These are phyloP conservation scores for Lottia gigantea DNA, from an alignment of 2,888 invertebrate species.

Conservation along the genomic window DNA sequence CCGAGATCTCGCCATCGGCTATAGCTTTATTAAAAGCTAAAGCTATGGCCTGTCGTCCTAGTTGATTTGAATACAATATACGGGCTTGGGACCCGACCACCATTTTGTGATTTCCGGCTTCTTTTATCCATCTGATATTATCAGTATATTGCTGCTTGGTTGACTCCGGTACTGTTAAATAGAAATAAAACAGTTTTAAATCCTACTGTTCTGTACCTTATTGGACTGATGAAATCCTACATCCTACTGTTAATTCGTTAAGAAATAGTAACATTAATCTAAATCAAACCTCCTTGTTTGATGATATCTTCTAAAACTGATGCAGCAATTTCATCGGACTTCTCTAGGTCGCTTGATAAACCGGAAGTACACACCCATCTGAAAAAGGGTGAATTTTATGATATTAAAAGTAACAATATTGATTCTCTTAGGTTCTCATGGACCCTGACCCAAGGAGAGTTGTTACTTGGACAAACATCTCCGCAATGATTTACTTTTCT, in stretches of 20 bases:
- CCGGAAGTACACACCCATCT: conserved; percentile 75
- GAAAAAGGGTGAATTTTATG: conserved; percentile 3
- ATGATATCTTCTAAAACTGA: conserved; percentile 69
- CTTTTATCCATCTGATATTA: conserved; percentile 74
- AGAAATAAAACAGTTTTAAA: background rate
- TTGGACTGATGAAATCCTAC: too few relatives aligned
- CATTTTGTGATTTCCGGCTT: conserved; percentile 72
- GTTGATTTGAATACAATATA: conserved; percentile 74
- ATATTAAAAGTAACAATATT: too few relatives aligned
- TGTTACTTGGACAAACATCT: too few relatives aligned
- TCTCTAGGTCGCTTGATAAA: conserved; percentile 70
- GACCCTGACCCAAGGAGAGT: too few relatives aligned
- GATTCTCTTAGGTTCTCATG: too few relatives aligned
- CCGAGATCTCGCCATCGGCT: conserved; percentile 68
- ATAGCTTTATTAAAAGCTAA: conserved; percentile 73
- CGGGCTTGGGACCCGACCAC: conserved; percentile 73
- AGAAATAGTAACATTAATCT: too few relatives aligned
- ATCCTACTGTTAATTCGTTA: background rate
- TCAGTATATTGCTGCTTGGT: conserved; percentile 73
- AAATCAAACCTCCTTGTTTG: conserved; percentile 57
- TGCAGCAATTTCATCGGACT: conserved; percentile 72
- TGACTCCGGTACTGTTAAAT: conserved; percentile 66
- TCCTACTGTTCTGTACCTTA: too few relatives aligned
- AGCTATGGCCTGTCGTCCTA: conserved; percentile 72
- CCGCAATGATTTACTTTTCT: too few relatives aligned